These are phyloP conservation scores for Tipula confusa DNA, from an alignment of 2,888 invertebrate species.

Conservation along the genomic window DNA sequence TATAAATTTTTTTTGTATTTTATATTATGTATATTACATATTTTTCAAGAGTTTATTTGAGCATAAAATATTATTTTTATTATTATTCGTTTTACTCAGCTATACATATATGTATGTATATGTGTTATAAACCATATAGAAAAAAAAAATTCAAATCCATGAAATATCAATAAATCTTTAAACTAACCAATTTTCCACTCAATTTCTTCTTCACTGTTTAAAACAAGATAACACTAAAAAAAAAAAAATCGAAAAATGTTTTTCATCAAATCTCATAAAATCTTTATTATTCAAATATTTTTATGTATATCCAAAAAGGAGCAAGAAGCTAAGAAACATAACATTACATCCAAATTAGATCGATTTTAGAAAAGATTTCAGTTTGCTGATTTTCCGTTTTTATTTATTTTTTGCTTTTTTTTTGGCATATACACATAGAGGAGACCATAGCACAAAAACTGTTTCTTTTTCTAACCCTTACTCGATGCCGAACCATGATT, in stretches of 20 bases:
- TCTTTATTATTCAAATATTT: slow-evolving; percentile 25
- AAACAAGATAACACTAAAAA: slow-evolving; percentile 21
- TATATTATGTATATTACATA: background rate
- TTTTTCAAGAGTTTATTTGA: background rate
- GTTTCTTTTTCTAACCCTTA: background rate
- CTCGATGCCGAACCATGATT: background rate
- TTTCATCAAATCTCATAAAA: slow-evolving; percentile 25
- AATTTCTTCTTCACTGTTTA: slow-evolving; percentile 7
- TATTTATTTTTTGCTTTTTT: background rate
- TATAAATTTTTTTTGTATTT: background rate
- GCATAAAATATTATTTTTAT: slow-evolving; percentile 25
- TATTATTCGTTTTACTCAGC: background rate
- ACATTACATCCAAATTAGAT: slow-evolving; percentile 20
- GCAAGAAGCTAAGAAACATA: background rate
- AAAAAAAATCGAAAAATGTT: background rate
- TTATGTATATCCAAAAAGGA: background rate
- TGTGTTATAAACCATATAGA: slow-evolving; percentile 4
- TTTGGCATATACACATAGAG: background rate
- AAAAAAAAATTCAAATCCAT: background rate
- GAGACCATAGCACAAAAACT: background rate
- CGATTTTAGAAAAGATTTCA: slow-evolving; percentile 3
- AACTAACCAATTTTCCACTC: slow-evolving; percentile 25
- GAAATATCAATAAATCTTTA: slow-evolving; percentile 20
- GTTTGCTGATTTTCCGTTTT: background rate
- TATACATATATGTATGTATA: background rate